Evolutionary conservation across 2,797 vertebrate species (phyloP).

Genomic region (Acipenser ruthenus): DNA sequence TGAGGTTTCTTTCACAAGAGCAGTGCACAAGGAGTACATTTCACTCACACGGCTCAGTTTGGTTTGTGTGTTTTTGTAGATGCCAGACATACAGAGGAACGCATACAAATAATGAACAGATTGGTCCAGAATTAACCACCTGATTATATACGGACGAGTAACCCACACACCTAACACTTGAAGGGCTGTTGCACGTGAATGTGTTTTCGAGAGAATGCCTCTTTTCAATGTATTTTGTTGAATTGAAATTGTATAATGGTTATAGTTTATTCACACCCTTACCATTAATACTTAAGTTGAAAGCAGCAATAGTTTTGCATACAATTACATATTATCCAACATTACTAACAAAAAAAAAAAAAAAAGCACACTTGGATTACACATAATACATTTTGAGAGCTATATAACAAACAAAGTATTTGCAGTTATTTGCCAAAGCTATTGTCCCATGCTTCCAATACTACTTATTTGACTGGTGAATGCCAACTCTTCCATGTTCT

Average conservation of each 20-base stretch:
- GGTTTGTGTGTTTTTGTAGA: constrained; percentile 47
- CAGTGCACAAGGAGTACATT: constrained; percentile 63
- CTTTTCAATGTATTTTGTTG: constrained; percentile 12
- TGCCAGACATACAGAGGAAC: not conserved
- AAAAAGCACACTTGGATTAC: constrained; percentile 32
- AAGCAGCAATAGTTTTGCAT: constrained; percentile 54
- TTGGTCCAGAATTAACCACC: constrained; percentile 1
- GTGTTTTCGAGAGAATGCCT: constrained; percentile 41
- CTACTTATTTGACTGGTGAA: too few relatives aligned
- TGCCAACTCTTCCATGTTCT: too few relatives aligned
- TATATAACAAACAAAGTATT: constrained; percentile 35
- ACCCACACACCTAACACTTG: not conserved
- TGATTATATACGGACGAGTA: constrained; percentile 17
- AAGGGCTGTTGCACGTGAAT: constrained; percentile 15
- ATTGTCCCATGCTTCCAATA: constrained; percentile 5
- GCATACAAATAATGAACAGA: not conserved
- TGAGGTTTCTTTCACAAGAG: constrained; percentile 22
- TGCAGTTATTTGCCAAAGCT: constrained; percentile 24
- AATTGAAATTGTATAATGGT: constrained; percentile 27
- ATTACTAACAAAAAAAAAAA: constrained; percentile 41
- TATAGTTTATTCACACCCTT: constrained; percentile 34
- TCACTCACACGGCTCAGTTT: constrained; percentile 69
- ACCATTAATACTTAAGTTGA: constrained; percentile 41
- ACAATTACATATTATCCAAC: constrained; percentile 47
- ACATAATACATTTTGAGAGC: constrained; percentile 45